Base-by-base conservation (phyloP, 2,113 vertebrate genomes). In the Chunga burmeisteri region DNA sequence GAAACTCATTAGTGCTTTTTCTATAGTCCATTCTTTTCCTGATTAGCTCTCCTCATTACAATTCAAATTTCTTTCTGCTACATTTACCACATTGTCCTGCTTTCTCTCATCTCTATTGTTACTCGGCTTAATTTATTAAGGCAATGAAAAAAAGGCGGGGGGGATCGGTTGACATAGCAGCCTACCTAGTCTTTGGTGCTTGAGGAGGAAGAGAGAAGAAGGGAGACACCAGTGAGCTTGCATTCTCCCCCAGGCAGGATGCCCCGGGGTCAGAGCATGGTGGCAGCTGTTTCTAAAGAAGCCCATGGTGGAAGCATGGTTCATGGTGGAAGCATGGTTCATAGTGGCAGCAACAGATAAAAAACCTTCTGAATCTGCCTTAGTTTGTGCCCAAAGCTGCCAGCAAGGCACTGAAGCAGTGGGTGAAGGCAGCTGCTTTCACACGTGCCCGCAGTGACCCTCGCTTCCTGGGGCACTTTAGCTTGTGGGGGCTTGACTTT, bases 61-160 rank as follows among this genome's bases (percentile, higher is more conserved):
- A 96, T 97, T 97, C 96, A 95, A 73, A 89, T 97, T 96, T 97
- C 96, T 98, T 98, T 96, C 96, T 95, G 96, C 95, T 96, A 97
- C 91, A 91, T 98, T 97, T 97, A 97, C 96, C 90, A 94, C 96
- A 96, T 97, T 95, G 94, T 96, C 96, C 95, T 96, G 92, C 96
- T 95, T 97, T 95, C 94, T 95, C 85, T 96, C 96, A 94, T 98
- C 91, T 96, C 95, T 95, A 96, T 93, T 94, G 94, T 97, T 96
- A 90, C 93, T 96, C 16, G 0, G 91, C 58, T 95, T 97, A 95
- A 95, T 97, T 96, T 97, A 97, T 95, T 95, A 93, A 95, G 94
- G 94, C 82, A 75, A 29, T 46, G 72, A 47, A 88, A 93, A 71
- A 38, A 38, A 38, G 38, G 92, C 59, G 27, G 32, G 82, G 53